Evolutionary conservation across 2,888 invertebrate genomes (phyloP).

Genomic region (Eucriotettix oculatus): DNA sequence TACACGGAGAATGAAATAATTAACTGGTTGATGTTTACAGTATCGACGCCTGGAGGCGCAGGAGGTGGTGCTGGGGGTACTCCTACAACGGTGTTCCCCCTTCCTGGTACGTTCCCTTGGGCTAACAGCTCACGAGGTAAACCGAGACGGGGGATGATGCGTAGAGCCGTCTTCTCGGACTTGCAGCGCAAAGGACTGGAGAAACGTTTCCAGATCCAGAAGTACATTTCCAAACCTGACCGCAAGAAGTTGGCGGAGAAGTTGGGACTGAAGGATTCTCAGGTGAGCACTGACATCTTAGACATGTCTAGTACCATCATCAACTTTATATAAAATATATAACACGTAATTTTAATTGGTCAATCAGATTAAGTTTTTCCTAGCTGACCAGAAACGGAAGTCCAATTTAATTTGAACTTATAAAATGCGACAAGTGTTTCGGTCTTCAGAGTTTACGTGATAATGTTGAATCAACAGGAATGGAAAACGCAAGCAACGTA

Average conservation of each 20-base stretch:
- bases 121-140: constrained; percentile 82
- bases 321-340: too few relatives aligned
- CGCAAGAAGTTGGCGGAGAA: constrained; percentile 93
- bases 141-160: constrained; percentile 90
- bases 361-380: too few relatives aligned
- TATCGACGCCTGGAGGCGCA: constrained; percentile 12
- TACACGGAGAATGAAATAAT: neutral
- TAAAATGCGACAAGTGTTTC: too few relatives aligned
- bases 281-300: constrained; percentile 42
- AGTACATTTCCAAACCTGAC: constrained; percentile 97
- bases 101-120: constrained; percentile 59
- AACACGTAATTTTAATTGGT: too few relatives aligned
- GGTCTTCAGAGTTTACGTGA: too few relatives aligned
- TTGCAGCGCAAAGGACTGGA: constrained; percentile 90
- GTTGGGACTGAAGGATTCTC: constrained; percentile 90
- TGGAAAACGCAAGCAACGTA: too few relatives aligned
- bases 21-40: constrained; percentile 2
- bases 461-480: too few relatives aligned
- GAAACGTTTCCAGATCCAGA: constrained; percentile 89
- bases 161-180: constrained; percentile 92
- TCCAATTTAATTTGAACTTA: too few relatives aligned
- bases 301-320: constrained; percentile 1
- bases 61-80: constrained; percentile 17
- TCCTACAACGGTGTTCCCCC: constrained; percentile 24
- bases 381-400: too few relatives aligned